A percentile compares a stretch with the other conserved stretches of the same genome.
Conservation (phyloP, 53 echinoderm and acorn worm genomes). For the Apostichopus leukothele region DNA sequence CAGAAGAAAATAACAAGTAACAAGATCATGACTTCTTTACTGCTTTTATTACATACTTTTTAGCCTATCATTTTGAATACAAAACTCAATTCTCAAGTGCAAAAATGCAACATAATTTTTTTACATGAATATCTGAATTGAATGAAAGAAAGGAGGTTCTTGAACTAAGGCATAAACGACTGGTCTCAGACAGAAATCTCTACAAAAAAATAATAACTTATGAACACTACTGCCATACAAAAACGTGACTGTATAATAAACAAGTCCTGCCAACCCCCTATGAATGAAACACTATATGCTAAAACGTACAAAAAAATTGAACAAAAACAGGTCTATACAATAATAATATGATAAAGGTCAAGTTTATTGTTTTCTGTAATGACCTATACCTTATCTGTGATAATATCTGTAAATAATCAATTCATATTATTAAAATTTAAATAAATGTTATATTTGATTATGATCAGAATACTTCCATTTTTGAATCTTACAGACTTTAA, state of each 20-base stretch:
- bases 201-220: not conserved
- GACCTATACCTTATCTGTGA: too few relatives aligned
- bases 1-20: too few relatives aligned
- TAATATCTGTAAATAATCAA: too few relatives aligned
- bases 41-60: not conserved
- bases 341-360: too few relatives aligned
- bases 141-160: constrained; percentile 31
- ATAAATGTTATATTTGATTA: too few relatives aligned
- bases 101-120: constrained; percentile 43
- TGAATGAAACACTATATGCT: not conserved
- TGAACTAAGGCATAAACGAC: not conserved
- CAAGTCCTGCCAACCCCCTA: not conserved
- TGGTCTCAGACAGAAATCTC: not conserved
- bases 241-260: too few relatives aligned
- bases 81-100: constrained; percentile 29
- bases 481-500: too few relatives aligned
- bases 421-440: too few relatives aligned
- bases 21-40: not conserved
- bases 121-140: constrained; percentile 30
- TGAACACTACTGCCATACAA: not conserved
- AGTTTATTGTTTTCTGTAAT: too few relatives aligned
- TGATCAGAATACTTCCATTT: too few relatives aligned
- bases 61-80: constrained; percentile 32
- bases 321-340: too few relatives aligned
- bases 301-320: not conserved